These are phyloP conservation scores for Styela clava DNA, from an alignment of 23 tunicate species.

Conservation along the genomic window DNA sequence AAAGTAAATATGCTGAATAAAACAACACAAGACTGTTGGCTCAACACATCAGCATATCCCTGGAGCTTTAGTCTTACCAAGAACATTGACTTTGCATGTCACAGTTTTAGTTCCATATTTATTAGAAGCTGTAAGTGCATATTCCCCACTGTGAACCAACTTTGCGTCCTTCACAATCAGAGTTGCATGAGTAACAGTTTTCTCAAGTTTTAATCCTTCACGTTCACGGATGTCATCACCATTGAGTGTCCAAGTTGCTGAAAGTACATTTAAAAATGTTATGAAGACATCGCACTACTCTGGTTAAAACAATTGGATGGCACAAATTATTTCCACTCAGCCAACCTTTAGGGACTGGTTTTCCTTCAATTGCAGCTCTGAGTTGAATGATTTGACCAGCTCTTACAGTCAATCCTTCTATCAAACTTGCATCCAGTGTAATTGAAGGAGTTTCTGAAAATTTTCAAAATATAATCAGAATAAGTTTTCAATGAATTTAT, in stretches of 20 bases:
- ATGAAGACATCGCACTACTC: not conserved
- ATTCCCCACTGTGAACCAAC: slow-evolving; percentile 60
- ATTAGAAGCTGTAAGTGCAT: slow-evolving; percentile 60
- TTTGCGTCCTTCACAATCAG: slow-evolving; percentile 37
- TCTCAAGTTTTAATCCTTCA: slow-evolving; percentile 57
- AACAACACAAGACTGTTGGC: too few species aligned
- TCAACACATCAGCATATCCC: too few species aligned
- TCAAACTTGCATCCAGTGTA: slow-evolving; percentile 26
- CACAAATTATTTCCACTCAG: not conserved
- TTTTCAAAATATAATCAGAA: slow-evolving; percentile 5
- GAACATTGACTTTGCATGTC: slow-evolving; percentile 60
- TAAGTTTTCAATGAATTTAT: not conserved
- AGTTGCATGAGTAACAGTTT: slow-evolving; percentile 48
- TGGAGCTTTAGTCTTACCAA: too few species aligned
- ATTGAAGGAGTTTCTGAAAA: slow-evolving; percentile 31
- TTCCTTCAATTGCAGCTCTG: slow-evolving; percentile 40
- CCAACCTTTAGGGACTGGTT: slow-evolving; percentile 34
- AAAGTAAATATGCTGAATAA: too few species aligned
- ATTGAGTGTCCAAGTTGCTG: slow-evolving; percentile 25
- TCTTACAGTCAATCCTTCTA: slow-evolving; percentile 36
- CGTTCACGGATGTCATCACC: slow-evolving; percentile 38
- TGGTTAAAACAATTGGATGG: too few species aligned
- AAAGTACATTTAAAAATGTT: not conserved
- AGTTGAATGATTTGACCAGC: slow-evolving; percentile 37
- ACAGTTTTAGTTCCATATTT: slow-evolving; percentile 55